phyloP scores from a whole-genome alignment of 1,140 invertebrate species.

The Drosophila biarmipes region DNA sequence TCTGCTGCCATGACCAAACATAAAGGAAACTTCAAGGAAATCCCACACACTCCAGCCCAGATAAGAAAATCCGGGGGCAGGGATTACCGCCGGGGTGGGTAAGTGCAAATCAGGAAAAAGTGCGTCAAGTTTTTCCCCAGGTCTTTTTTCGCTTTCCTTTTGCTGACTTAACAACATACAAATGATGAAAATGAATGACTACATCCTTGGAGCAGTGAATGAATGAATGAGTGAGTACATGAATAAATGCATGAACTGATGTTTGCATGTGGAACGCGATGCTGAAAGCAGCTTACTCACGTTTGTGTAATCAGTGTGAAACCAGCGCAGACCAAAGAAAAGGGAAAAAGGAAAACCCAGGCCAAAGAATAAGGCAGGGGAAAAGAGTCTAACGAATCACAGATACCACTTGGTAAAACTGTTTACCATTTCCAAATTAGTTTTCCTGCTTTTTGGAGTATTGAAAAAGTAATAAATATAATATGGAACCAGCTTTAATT shows the following conservation, averaged over 20 bases:
- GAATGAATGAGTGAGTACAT: slow-evolving; percentile 65
- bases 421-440: neutral
- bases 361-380: slow-evolving; percentile 3
- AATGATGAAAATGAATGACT: slow-evolving; percentile 82
- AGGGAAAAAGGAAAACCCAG: slow-evolving; percentile 25
- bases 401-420: slow-evolving; percentile 6
- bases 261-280: slow-evolving; percentile 81
- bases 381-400: slow-evolving; percentile 2
- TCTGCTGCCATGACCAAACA: slow-evolving; percentile 39
- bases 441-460: neutral
- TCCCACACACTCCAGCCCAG: slow-evolving; percentile 35
- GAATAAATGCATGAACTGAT: slow-evolving; percentile 77
- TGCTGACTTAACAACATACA: slow-evolving; percentile 82
- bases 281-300: slow-evolving; percentile 78
- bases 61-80: slow-evolving; percentile 61
- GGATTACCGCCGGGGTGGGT: slow-evolving; percentile 11
- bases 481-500: too few relatives aligned
- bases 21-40: slow-evolving; percentile 31
- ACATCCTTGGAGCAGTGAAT: slow-evolving; percentile 50
- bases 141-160: neutral
- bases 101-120: slow-evolving; percentile 73
- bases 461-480: neutral
- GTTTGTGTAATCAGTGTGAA: slow-evolving; percentile 82
- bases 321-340: slow-evolving; percentile 55
- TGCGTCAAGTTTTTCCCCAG: slow-evolving; percentile 66